Conservation (phyloP, 2,797 vertebrate genomes). For the Lagocephalus sceleratus region DNA sequence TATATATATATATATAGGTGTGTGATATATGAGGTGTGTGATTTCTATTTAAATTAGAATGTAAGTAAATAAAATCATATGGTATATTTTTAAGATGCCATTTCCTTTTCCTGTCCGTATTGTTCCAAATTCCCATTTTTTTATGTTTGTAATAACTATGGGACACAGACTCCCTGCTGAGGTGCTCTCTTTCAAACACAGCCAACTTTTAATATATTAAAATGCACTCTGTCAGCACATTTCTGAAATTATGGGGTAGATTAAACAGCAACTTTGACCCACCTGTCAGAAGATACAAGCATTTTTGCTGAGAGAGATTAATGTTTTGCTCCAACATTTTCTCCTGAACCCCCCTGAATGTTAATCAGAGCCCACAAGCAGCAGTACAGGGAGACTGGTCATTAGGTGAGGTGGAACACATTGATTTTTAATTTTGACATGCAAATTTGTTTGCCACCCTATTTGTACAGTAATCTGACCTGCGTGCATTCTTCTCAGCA, state of each 20-base stretch:
- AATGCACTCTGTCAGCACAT: constrained; percentile 80
- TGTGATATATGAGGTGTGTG: too few relatives aligned
- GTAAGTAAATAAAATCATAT: too few relatives aligned
- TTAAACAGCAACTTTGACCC: constrained; percentile 83
- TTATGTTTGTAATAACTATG: background rate
- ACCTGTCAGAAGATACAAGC: constrained; percentile 82
- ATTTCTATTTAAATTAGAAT: too few relatives aligned
- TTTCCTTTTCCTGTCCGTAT: too few relatives aligned
- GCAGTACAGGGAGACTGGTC: constrained; percentile 75
- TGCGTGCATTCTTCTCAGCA: constrained; percentile 60
- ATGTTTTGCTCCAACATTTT: constrained; percentile 79
- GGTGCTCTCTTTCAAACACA: constrained; percentile 68
- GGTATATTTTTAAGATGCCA: too few relatives aligned
- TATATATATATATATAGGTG: too few relatives aligned
- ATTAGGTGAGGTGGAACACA: constrained; percentile 78
- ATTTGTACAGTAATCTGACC: constrained; percentile 74
- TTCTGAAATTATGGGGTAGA: constrained; percentile 78
- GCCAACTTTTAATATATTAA: constrained; percentile 76
- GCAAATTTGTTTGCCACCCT: constrained; percentile 76
- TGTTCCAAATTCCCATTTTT: background rate
- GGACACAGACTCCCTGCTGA: constrained; percentile 64
- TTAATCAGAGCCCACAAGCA: constrained; percentile 76
- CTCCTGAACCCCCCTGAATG: constrained; percentile 75
- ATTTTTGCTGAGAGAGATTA: constrained; percentile 81
- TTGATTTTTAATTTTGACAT: constrained; percentile 83